These are phyloP conservation scores for Asarcornis scutulata DNA, from an alignment of 2,113 vertebrate species.

Conservation along the genomic window DNA sequence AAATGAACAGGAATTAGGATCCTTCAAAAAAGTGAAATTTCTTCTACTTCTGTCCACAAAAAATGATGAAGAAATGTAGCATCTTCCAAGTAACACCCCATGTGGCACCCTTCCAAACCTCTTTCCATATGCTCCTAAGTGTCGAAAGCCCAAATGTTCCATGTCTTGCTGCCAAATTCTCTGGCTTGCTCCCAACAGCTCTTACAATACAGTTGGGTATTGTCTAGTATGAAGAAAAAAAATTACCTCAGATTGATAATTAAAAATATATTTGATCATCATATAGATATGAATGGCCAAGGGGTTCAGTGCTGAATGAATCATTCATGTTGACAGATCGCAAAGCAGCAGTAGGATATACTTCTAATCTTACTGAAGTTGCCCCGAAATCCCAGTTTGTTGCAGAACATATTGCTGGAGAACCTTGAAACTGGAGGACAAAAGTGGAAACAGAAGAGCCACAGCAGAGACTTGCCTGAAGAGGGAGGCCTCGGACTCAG, in stretches of 20 bases:
- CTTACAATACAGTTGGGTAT: conserved; percentile 39
- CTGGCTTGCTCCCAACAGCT: conserved; percentile 3
- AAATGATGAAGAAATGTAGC: conserved; percentile 22
- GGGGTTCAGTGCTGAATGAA: conserved; percentile 10
- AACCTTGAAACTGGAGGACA: neutral
- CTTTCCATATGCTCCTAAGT: conserved; percentile 60
- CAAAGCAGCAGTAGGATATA: neutral
- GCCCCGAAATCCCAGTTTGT: neutral
- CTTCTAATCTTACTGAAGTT: neutral
- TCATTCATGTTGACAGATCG: neutral
- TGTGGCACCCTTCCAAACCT: conserved; percentile 57
- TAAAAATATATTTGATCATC: conserved; percentile 42
- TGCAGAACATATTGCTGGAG: neutral
- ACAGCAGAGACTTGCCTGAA: neutral
- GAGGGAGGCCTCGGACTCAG: neutral
- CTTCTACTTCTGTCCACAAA: neutral
- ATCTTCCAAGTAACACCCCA: conserved; percentile 24
- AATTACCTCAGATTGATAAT: conserved; percentile 27
- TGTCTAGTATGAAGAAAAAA: conserved; percentile 2
- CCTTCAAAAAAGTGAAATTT: neutral
- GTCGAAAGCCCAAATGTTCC: conserved; percentile 57
- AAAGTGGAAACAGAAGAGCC: neutral
- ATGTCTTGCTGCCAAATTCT: conserved; percentile 55
- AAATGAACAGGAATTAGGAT: neutral
- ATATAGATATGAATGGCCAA: conserved; percentile 14